These are phyloP conservation scores for Brachionus koreanus DNA, from an alignment of 1,140 invertebrate genomes.

Conservation along the genomic window DNA sequence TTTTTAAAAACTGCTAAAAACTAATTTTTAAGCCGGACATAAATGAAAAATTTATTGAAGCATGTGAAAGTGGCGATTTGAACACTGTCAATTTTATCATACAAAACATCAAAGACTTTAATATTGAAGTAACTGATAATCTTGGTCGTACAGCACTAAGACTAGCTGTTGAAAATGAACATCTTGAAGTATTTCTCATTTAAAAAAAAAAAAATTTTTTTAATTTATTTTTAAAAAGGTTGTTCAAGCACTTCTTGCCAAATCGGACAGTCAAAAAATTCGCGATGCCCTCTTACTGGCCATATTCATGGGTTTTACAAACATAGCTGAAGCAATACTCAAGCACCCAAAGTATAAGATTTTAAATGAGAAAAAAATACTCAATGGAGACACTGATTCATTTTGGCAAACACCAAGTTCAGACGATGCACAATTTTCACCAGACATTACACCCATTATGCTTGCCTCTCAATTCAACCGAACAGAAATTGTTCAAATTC, in stretches of 20 bases:
- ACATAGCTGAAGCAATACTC: slow-evolving; percentile 55
- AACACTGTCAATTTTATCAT: slow-evolving; percentile 50
- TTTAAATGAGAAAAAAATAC: slow-evolving; percentile 42
- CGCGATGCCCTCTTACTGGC: slow-evolving; percentile 56
- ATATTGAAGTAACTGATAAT: slow-evolving; percentile 52
- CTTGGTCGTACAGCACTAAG: slow-evolving; percentile 52
- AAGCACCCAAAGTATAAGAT: slow-evolving; percentile 53
- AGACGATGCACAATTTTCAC: slow-evolving; percentile 50
- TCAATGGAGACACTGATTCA: slow-evolving; percentile 27
- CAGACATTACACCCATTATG: slow-evolving; percentile 53
- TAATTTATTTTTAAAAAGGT: slow-evolving; percentile 21
- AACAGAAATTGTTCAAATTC: slow-evolving; percentile 52
- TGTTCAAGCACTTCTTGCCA: slow-evolving; percentile 48
- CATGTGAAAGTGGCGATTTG: slow-evolving; percentile 44
- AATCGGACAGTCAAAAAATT: slow-evolving; percentile 52
- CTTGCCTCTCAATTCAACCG: slow-evolving; percentile 53
- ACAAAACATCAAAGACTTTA: slow-evolving; percentile 50
- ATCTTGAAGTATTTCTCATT: slow-evolving; percentile 54
- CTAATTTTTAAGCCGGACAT: slow-evolving; percentile 20
- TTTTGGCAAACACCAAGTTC: slow-evolving; percentile 43
- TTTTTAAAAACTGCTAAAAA: neutral
- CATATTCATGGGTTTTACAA: slow-evolving; percentile 55
- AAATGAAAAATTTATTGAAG: slow-evolving; percentile 40
- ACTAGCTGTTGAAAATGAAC: slow-evolving; percentile 54
- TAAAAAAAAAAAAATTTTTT: neutral